These are phyloP conservation scores for Ostrea edulis DNA, from an alignment of 1,140 invertebrate genomes.

Conservation along the genomic window DNA sequence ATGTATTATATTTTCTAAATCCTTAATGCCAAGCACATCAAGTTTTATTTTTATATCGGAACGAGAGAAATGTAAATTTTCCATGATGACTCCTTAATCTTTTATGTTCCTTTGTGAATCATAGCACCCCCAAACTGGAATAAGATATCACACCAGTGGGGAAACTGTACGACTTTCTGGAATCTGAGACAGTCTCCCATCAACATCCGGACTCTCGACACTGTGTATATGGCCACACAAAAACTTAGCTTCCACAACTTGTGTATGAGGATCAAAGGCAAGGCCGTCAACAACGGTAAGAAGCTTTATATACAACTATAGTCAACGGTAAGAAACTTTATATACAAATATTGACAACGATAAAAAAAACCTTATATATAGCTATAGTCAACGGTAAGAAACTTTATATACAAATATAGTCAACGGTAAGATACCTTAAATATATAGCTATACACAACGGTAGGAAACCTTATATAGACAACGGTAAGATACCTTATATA, in stretches of 20 bases:
- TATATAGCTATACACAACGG: too few relatives aligned
- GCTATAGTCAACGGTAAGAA: neutral
- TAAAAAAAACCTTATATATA: too few relatives aligned
- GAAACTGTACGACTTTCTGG: neutral
- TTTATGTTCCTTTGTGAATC: neutral
- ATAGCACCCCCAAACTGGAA: neutral
- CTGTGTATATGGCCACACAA: neutral
- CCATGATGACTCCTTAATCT: neutral
- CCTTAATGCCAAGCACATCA: neutral
- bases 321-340: too few relatives aligned
- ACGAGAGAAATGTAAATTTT: neutral
- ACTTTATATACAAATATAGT: neutral
- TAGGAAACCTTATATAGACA: neutral
- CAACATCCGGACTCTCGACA: neutral
- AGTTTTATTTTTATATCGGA: neutral
- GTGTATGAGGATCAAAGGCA: slow-evolving; percentile 4
- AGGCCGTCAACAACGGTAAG: neutral
- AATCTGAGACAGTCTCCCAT: neutral
- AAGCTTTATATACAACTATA: neutral
- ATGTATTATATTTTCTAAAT: neutral
- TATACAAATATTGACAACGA: too few relatives aligned
- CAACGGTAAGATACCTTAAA: too few relatives aligned
- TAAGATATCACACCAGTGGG: neutral
- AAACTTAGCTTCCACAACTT: neutral
- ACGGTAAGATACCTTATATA: neutral